Evolutionary conservation across 2,113 vertebrate genomes (phyloP), one percentile per base, ranked within the genome.

Genomic region (Sylvietta virens): DNA sequence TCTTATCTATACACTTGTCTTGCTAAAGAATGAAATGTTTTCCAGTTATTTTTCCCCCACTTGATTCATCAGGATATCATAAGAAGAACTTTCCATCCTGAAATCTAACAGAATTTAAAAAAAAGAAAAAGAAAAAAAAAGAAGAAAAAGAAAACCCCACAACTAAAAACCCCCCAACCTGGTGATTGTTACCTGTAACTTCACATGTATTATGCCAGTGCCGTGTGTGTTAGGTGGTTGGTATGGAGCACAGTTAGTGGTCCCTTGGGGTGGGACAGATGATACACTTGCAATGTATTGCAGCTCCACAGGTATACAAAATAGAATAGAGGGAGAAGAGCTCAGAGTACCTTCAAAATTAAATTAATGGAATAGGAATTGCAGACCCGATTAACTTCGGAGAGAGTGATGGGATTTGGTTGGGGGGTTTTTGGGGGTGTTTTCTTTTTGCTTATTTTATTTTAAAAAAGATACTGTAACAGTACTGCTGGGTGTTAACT

Each of bases 21-120:
- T 77, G 39, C 40, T 88, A 45, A 91, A 69, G 37, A 76, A 50
- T 90, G 31, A 76, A 82, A 65, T 77, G 27, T 65, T 71, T 82
- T 70, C 31, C 1, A 3, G 3, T 62, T 80, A 11, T n/a, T 76
- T 65, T 6, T 3, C 7, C 20, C 23, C 2, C 1, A n/a, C 56
- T 79, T 65, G 40, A 37, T 81, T 94, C 51, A 78, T 88, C 42
- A 24, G 0, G 69, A 15, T 83, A 33, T 70, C 7, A 6, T 40
- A 76, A 66, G 33, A 89, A 66, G 27, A 65, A 37, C 27, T 71
- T 77, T 54, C 51, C 16, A 23, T 73, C 45, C 31, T 85, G 57
- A 61, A 86, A 77, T 80, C 24, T 88, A 40, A 61, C 9, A 57
- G 14, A 35, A 61, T 17, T 2, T 1, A 8, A 23, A 15, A 37